These are phyloP conservation scores for Drosophila tripunctata DNA, from an alignment of 2,888 invertebrate species.

Conservation along the genomic window DNA sequence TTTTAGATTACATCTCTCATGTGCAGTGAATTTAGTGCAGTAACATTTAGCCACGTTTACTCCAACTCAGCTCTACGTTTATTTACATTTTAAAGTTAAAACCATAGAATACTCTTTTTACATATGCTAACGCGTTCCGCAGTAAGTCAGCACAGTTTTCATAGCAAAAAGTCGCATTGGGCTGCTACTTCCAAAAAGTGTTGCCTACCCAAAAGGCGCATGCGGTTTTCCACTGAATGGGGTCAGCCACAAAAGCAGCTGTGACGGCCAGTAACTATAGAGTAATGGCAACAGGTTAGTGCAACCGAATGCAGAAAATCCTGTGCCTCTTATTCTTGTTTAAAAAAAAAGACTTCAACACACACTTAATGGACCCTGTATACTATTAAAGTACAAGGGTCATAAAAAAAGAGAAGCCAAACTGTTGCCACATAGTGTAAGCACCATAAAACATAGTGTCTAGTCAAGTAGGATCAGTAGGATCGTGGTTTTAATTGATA, in stretches of 20 bases:
- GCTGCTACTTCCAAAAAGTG: constrained; percentile 18
- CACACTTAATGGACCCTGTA: background rate
- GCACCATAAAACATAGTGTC: constrained; percentile 49
- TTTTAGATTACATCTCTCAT: no score
- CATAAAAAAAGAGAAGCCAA: background rate
- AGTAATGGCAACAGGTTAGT: background rate
- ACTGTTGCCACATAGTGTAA: constrained; percentile 38
- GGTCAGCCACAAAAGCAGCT: background rate
- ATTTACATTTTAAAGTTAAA: no score
- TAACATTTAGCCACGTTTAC: no score
- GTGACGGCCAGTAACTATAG: background rate
- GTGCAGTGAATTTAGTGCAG: no score
- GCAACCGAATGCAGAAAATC: background rate
- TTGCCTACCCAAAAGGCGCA: constrained; percentile 35
- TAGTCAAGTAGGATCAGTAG: no score
- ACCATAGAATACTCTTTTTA: no score
- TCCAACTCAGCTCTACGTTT: no score
- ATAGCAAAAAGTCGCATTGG: background rate
- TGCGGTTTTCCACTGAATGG: constrained; percentile 17
- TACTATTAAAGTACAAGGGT: background rate
- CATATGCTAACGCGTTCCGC: no score
- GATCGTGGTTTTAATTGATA: no score
- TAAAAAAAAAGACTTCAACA: no score
- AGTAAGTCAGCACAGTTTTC: no score
- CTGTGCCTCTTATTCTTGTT: background rate